Evolutionary conservation across 2,113 vertebrate genomes (phyloP).

Genomic region (Petaurus breviceps): DNA sequence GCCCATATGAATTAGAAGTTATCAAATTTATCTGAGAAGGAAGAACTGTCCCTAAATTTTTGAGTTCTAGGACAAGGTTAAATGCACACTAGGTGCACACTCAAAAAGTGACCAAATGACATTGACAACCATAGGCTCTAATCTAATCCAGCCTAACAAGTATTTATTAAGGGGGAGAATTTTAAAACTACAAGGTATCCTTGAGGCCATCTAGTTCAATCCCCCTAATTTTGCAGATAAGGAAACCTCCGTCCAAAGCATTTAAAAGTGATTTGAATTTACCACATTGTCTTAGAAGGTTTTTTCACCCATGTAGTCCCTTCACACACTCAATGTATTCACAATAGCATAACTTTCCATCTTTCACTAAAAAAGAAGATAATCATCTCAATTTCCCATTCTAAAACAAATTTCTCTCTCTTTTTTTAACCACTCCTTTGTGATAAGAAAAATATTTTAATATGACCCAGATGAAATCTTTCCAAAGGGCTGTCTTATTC

Average conservation of each 20-base stretch:
- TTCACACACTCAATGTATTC: background rate
- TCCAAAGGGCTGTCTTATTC: background rate
- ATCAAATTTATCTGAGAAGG: background rate
- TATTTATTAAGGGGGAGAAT: background rate
- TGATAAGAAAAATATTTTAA: background rate
- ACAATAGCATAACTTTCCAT: conserved; percentile 26
- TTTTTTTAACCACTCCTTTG: background rate
- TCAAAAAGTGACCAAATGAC: background rate
- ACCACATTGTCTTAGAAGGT: background rate
- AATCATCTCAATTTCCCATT: conserved; percentile 9
- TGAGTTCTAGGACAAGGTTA: background rate
- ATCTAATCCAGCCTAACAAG: background rate
- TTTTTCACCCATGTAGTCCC: background rate
- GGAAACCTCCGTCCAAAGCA: background rate
- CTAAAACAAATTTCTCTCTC: background rate
- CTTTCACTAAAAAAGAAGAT: conserved; percentile 4
- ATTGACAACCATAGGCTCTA: background rate
- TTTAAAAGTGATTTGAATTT: background rate
- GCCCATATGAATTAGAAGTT: background rate
- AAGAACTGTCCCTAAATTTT: background rate
- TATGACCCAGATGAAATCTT: background rate
- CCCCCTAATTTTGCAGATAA: background rate
- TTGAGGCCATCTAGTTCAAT: background rate
- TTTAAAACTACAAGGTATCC: background rate
- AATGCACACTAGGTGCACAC: background rate